Percentiles rank a stretch among this genome's conserved stretches.
Conservation (phyloP, 1,140 invertebrate genomes). For the Achroia grisella region DNA sequence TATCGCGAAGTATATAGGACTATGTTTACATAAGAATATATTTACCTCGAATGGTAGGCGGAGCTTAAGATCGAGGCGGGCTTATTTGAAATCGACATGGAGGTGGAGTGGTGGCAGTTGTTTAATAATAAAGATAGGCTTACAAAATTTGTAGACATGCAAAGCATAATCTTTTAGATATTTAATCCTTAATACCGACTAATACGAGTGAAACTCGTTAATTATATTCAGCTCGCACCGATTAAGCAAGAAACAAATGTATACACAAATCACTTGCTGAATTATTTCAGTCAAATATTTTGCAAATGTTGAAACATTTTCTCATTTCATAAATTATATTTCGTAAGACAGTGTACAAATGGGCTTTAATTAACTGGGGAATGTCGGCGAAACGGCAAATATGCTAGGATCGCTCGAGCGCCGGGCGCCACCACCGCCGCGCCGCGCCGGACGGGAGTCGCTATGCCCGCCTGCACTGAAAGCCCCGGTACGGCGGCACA, state of each 20-base stretch:
- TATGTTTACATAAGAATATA: constrained; percentile 52
- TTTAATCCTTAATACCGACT: too few species aligned
- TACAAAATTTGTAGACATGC: too few species aligned
- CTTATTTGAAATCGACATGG: constrained; percentile 65
- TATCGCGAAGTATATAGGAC: constrained; percentile 17
- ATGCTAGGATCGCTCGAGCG: constrained; percentile 36
- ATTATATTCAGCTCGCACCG: background rate
- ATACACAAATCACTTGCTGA: constrained; percentile 16
- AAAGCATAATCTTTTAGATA: too few species aligned
- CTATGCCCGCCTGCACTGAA: constrained; percentile 17
- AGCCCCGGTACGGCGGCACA: constrained; percentile 6
- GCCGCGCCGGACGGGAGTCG: constrained; percentile 12
- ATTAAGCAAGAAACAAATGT: constrained; percentile 1
- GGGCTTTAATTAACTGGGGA: constrained; percentile 67
- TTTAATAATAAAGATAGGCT: constrained; percentile 36
- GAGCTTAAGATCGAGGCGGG: constrained; percentile 60
- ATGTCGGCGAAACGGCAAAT: constrained; percentile 58
- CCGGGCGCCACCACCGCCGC: constrained; percentile 14
- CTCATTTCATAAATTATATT: constrained; percentile 63
- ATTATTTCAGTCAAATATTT: constrained; percentile 37
- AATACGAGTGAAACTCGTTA: too few species aligned
- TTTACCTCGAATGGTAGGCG: constrained; percentile 62
- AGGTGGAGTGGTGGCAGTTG: constrained; percentile 56
- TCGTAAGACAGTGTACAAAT: constrained; percentile 61
- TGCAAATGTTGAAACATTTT: constrained; percentile 37